phyloP scores from a whole-genome alignment of 2,113 vertebrate species.

The Festucalex cinctus region DNA sequence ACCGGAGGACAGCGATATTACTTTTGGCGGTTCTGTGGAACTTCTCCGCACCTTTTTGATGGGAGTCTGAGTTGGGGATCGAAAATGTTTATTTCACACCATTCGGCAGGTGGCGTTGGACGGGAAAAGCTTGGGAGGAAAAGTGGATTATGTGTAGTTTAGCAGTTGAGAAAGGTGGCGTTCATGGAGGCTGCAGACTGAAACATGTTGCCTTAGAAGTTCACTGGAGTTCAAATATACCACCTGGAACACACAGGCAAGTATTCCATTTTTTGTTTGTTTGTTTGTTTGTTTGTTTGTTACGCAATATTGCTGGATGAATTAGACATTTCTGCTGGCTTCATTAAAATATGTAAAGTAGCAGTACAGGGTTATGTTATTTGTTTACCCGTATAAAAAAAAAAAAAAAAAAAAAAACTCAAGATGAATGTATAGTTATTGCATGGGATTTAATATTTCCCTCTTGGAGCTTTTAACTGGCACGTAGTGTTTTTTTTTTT shows the following conservation, averaged over 20 bases:
- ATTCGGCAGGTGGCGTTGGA: background rate
- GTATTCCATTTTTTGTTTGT: background rate
- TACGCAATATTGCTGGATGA: too few relatives aligned
- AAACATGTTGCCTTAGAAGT: conserved; percentile 15
- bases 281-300: background rate
- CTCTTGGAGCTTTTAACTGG: background rate
- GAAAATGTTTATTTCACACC: background rate
- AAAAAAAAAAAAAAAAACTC: too few relatives aligned
- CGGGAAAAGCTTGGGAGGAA: conserved; percentile 5
- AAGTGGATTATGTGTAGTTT: conserved; percentile 33
- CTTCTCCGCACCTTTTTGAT: background rate
- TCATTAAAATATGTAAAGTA: background rate
- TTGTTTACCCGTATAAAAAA: background rate
- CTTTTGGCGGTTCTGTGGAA: background rate
- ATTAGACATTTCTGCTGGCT: too few relatives aligned
- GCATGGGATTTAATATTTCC: background rate
- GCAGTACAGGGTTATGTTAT: background rate
- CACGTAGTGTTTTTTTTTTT: too few relatives aligned
- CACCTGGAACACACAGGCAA: conserved; percentile 31
- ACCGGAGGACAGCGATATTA: conserved; percentile 2
- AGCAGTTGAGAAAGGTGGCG: conserved; percentile 34
- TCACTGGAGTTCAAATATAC: conserved; percentile 19
- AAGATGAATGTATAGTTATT: too few relatives aligned
- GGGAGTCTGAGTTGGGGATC: background rate
- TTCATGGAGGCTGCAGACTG: conserved; percentile 18